Base-by-base conservation (phyloP, 2,888 invertebrate species). In the Luperina nickerlii region DNA sequence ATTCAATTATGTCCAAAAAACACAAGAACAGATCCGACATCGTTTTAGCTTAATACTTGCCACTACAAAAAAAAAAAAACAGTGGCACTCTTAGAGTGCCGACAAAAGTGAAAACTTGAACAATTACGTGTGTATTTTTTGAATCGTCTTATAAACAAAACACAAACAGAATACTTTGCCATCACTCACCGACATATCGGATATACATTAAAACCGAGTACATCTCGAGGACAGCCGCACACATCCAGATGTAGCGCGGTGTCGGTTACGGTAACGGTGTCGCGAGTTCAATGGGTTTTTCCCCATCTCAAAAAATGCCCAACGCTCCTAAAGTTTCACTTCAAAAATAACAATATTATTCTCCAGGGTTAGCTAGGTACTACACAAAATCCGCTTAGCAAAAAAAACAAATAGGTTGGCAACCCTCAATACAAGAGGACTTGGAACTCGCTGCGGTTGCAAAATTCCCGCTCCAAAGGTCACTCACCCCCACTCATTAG, bases 371-470 rank as follows among this genome's bases (percentile, higher is more conserved):
- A 32, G 1, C 32, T 32, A 20, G 24, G 15, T 76, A 48, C 32
- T 27, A 65, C 18, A 85, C 27, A 77, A 63, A 74, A 77, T 77
- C 74, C 57, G 71, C 57, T 86, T 69, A 69, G 57, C 32, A 85
- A 75, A 81, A 81, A 84, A 78, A 80, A 69, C 78, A 76, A 85
- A 83, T 66, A 79, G 80, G 69, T 79, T 38, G 86, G 77, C 89
- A 89, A 63, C 89, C 89, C 90, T 89, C 77, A 78, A 78, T 79
- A 74, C 76, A 84, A 85, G 82, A 79, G 84, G 76, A 67, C 82
- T 78, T 70, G 78, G 74, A 66, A 77, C 74, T 72, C 81, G 84
- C 87, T 90, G 89, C 84, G 87, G 87, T 88, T 88, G 90, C 90
- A 90, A 85, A 90, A 89, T 88, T 88, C 87, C 70, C 82, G 85